These are phyloP conservation scores for Drosophila acutilabella DNA, from an alignment of 2,888 invertebrate genomes.

Conservation along the genomic window DNA sequence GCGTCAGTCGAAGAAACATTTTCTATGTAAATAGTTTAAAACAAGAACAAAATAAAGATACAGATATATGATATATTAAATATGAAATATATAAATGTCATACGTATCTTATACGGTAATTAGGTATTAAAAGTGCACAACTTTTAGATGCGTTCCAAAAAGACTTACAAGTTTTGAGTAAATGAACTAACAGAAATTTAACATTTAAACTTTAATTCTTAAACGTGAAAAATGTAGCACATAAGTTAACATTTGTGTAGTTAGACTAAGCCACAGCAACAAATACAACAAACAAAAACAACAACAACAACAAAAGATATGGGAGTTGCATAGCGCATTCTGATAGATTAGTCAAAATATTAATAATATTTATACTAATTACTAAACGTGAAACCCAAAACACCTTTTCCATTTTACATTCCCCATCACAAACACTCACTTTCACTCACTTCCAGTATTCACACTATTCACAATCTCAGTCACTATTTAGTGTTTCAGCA, in stretches of 20 bases:
- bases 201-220: constrained; percentile 39
- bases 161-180: constrained; percentile 74
- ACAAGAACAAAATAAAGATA: background rate
- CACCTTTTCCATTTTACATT: constrained; percentile 42
- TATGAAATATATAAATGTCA: constrained; percentile 57
- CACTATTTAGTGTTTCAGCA: constrained; percentile 52
- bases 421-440: constrained; percentile 31
- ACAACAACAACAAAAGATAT: constrained; percentile 10
- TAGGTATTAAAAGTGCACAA: constrained; percentile 68
- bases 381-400: constrained; percentile 34
- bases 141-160: constrained; percentile 74
- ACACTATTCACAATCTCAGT: constrained; percentile 20
- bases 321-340: constrained; percentile 48
- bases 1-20: constrained; percentile 16
- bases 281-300: constrained; percentile 10
- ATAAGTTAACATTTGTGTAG: constrained; percentile 72
- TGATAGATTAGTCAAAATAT: constrained; percentile 58
- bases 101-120: constrained; percentile 33
- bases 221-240: constrained; percentile 54
- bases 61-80: constrained; percentile 23
- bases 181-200: constrained; percentile 35
- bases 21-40: constrained; percentile 69
- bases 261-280: constrained; percentile 47
- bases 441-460: constrained; percentile 23
- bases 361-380: constrained; percentile 45